These are phyloP conservation scores for Noctua pronuba DNA, from an alignment of 2,888 invertebrate species.

Conservation along the genomic window DNA sequence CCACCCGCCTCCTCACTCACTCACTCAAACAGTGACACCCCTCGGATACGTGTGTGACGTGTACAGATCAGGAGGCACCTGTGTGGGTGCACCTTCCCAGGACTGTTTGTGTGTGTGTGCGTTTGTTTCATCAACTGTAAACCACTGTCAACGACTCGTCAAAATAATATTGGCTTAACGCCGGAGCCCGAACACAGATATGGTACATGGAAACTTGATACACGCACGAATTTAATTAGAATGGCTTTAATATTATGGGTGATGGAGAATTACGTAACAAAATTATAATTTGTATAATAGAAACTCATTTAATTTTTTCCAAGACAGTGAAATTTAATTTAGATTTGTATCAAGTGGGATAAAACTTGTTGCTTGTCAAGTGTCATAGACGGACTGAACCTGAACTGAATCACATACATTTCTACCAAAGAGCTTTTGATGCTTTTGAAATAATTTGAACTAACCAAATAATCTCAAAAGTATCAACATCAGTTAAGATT, in stretches of 20 bases:
- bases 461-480: slow-evolving; percentile 17
- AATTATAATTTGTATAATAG: slow-evolving; percentile 50
- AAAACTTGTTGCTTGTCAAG: background rate
- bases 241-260: slow-evolving; percentile 72
- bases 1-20: slow-evolving; percentile 86
- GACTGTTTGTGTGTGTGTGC: slow-evolving; percentile 75
- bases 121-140: slow-evolving; percentile 88
- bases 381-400: background rate
- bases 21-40: slow-evolving; percentile 78
- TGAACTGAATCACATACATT: background rate
- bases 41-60: slow-evolving; percentile 74
- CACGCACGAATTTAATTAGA: slow-evolving; percentile 84
- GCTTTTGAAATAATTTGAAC: slow-evolving; percentile 21
- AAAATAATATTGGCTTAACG: slow-evolving; percentile 89
- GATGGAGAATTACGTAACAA: slow-evolving; percentile 67
- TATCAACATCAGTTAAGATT: slow-evolving; percentile 40
- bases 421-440: slow-evolving; percentile 2
- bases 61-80: slow-evolving; percentile 68
- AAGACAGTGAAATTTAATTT: slow-evolving; percentile 14
- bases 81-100: slow-evolving; percentile 76
- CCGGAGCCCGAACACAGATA: slow-evolving; percentile 81
- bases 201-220: slow-evolving; percentile 84
- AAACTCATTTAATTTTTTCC: slow-evolving; percentile 23
- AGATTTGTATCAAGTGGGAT: slow-evolving; percentile 11
- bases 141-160: slow-evolving; percentile 90